Conservation (phyloP, 2,113 vertebrate genomes). For the Entosphenus tridentatus region DNA sequence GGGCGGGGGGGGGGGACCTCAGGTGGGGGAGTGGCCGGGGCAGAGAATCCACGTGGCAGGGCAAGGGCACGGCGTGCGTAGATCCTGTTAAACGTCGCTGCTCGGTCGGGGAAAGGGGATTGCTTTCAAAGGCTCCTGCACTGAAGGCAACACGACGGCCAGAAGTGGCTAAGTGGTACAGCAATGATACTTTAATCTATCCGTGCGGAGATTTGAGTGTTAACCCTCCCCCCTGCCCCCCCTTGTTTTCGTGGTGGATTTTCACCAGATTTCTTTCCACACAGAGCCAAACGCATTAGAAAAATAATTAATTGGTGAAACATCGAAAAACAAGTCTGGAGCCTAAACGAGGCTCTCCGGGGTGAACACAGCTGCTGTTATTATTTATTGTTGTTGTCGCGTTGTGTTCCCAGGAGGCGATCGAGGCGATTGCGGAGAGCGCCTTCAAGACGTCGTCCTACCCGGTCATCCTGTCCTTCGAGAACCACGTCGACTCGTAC, state of each 20-base stretch:
- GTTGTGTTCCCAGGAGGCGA: slow-evolving; percentile 49
- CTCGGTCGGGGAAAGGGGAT: too few species aligned
- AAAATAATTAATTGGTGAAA: background rate
- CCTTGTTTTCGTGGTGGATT: too few species aligned
- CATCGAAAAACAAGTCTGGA: background rate
- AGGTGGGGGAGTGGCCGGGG: too few species aligned
- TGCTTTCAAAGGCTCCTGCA: too few species aligned
- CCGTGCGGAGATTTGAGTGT: background rate
- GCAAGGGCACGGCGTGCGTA: too few species aligned
- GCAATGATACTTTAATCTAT: background rate
- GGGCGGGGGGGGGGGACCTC: too few species aligned
- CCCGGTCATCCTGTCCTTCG: slow-evolving; percentile 77
- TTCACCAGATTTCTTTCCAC: too few species aligned
- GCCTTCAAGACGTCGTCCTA: slow-evolving; percentile 90
- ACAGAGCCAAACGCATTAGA: background rate
- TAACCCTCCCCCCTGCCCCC: background rate
- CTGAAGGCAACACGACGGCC: too few species aligned
- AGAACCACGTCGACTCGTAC: slow-evolving; percentile 96
- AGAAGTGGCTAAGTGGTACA: too few species aligned
- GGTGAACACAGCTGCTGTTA: slow-evolving; percentile 1
- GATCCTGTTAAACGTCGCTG: too few species aligned
- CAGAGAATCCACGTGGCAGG: too few species aligned
- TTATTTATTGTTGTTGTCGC: background rate
- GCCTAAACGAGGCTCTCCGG: background rate
- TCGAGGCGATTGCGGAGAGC: slow-evolving; percentile 84